phyloP scores from a whole-genome alignment of 2,888 invertebrate species.

The Pseudolycoriella hygida region DNA sequence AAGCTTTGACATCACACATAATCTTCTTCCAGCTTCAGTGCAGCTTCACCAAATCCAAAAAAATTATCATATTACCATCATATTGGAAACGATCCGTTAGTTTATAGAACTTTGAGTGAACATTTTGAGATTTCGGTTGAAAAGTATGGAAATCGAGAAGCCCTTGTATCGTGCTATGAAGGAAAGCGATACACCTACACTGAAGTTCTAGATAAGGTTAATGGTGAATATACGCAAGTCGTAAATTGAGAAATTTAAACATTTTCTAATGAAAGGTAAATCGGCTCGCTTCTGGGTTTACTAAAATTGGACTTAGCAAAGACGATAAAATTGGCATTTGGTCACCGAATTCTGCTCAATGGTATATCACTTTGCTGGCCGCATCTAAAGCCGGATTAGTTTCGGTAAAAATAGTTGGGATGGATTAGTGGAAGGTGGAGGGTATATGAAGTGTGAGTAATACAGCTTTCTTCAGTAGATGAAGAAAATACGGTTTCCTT shows the following conservation, averaged over 20 bases:
- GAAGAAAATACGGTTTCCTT: too few relatives aligned
- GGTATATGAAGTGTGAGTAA: too few relatives aligned
- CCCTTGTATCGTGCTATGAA: constrained; percentile 38
- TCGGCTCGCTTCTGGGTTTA: constrained; percentile 49
- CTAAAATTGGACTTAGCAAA: constrained; percentile 44
- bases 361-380: constrained; percentile 55
- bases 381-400: constrained; percentile 53
- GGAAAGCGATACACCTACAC: constrained; percentile 32
- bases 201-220: constrained; percentile 30
- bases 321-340: constrained; percentile 66
- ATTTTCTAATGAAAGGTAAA: constrained; percentile 31
- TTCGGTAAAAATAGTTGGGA: constrained; percentile 28
- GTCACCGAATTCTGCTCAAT: constrained; percentile 61
- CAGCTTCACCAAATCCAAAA: too few relatives aligned
- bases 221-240: neutral
- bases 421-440: too few relatives aligned
- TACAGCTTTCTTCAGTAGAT: too few relatives aligned
- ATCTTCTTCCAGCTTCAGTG: too few relatives aligned
- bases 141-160: constrained; percentile 36
- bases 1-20: too few relatives aligned
- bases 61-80: constrained; percentile 19
- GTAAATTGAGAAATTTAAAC: neutral
- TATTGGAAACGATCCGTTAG: constrained; percentile 32
- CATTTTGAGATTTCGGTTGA: constrained; percentile 34
- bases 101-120: constrained; percentile 37